These are phyloP conservation scores for Ceyx cyanopectus DNA, from an alignment of 2,113 vertebrate genomes.

Conservation along the genomic window DNA sequence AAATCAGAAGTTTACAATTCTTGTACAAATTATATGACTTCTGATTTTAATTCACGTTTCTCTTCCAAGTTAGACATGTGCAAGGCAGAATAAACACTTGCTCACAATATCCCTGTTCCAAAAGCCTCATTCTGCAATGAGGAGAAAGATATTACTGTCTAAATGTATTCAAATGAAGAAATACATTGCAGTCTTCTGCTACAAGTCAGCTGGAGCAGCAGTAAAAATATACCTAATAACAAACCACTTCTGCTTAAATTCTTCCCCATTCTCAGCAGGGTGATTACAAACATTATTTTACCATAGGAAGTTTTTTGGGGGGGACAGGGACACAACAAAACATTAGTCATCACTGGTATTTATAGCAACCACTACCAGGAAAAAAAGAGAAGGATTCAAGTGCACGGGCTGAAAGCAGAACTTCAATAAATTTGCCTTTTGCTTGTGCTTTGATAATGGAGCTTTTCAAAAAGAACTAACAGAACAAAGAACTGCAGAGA, in stretches of 20 bases:
- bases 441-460: not conserved
- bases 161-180: not conserved
- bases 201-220: not conserved
- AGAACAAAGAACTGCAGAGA: not conserved
- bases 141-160: not conserved
- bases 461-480: not conserved
- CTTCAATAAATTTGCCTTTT: not conserved
- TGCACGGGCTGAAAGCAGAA: fast-evolving
- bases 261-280: not conserved
- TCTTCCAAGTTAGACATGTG: not conserved
- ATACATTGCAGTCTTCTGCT: not conserved
- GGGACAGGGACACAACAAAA: fast-evolving
- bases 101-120: not conserved
- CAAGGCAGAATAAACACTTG: not conserved
- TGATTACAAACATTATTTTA: not conserved
- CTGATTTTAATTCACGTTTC: not conserved
- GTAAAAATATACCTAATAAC: not conserved
- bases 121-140: not conserved
- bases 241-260: not conserved
- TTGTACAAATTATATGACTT: not conserved
- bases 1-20: not conserved
- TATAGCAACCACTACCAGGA: not conserved
- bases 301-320: not conserved
- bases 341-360: conserved; percentile 1
- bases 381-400: not conserved